Conservation (phyloP, 2,113 vertebrate species). For the Ptychochromis oligacanthus region DNA sequence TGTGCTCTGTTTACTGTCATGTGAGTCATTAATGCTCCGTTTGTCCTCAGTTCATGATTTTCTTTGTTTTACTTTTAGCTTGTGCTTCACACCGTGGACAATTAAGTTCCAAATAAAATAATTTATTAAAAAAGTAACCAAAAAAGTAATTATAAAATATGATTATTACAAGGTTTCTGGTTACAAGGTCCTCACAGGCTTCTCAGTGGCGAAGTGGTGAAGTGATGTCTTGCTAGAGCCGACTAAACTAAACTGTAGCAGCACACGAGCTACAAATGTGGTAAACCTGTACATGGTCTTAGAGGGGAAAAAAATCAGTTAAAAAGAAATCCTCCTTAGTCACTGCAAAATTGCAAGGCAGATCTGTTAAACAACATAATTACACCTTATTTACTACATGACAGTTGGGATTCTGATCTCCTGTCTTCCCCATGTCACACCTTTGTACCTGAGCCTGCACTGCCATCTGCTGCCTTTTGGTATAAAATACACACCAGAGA, state of each 20-base stretch:
- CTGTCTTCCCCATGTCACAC: not conserved
- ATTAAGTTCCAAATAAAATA: not conserved
- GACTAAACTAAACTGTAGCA: not conserved
- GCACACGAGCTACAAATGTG: not conserved
- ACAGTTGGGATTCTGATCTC: not conserved
- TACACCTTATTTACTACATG: too few relatives aligned
- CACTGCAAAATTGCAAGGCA: not conserved
- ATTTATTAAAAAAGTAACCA: not conserved
- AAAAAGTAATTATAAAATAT: not conserved
- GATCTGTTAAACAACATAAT: not conserved
- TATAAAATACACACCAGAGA: constrained; percentile 29
- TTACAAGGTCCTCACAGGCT: not conserved
- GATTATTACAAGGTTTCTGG: not conserved
- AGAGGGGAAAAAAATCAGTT: not conserved
- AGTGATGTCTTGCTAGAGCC: not conserved
- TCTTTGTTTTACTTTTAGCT: not conserved
- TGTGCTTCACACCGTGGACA: not conserved
- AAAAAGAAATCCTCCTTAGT: not conserved
- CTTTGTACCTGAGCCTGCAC: constrained; percentile 55
- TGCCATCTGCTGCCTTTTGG: constrained; percentile 73
- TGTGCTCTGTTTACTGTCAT: constrained; percentile 7
- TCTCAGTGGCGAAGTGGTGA: not conserved
- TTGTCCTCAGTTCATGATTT: not conserved
- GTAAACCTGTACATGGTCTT: not conserved
- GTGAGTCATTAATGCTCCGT: constrained; percentile 8